Evolutionary conservation across 2,888 invertebrate genomes (phyloP), one percentile per base, ranked within the genome.

Genomic region (Diarsia brunnea): DNA sequence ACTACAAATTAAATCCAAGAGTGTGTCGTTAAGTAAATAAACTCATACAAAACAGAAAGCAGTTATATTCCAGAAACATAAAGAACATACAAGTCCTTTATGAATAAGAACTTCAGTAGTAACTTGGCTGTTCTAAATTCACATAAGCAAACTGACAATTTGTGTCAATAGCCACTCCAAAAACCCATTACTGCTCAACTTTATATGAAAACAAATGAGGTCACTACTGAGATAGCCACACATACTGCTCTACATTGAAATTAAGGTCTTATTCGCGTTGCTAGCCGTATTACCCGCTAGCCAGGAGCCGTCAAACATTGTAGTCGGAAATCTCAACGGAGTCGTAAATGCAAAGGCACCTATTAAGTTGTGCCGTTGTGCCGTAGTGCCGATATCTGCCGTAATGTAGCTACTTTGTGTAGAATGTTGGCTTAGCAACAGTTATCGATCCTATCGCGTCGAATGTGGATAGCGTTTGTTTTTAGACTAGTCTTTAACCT

Each of bases 301-400:
- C 79, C 68, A 65, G 70, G 45, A 73, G 51, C 72, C 76, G 69
- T 86, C 81, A 81, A 78, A 81, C 84, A 77, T 61, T 70, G 84
- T 78, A 71, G 75, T 69, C 67, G 60, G 74, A 77, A 78, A 65
- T 81, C 86, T 86, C 86, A 66, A 70, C 73, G 84, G 85, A 60
- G 73, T 70, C 81, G 72, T 85, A 86, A 85, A 86, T 81, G 78
- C 76, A 77, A 70, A 73, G 74, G 75, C 66, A 73, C 77, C 80
- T 85, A 84, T 84, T 85, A 84, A 84, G 75, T 82, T 70, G 78
- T 84, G 81, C 81, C 69, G 64, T 51, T 3, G 69, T 83, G 73
- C 79, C 75, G 64, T 51, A 12, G 75, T 65, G 76, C 65, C 45
- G 67, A 73, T 80, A 72, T 67, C 69, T 73, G 27, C 67, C 49